Conservation (phyloP, 2,888 invertebrate species). For the Sesia bembeciformis region DNA sequence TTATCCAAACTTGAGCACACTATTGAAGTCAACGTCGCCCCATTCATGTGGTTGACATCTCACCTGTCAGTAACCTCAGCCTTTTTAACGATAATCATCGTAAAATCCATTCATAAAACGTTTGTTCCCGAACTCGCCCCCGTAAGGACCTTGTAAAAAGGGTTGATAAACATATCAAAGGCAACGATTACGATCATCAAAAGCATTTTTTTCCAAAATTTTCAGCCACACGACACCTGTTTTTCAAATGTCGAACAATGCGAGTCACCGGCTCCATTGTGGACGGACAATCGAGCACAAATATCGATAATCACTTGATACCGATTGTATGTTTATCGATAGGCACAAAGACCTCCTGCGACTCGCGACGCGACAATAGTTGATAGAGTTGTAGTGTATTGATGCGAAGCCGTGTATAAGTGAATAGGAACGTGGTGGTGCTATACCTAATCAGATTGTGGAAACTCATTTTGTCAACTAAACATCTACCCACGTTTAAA, state of each 20-base stretch:
- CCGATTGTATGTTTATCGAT: slow-evolving; percentile 44
- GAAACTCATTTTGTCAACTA: too few relatives aligned
- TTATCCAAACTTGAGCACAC: slow-evolving; percentile 46
- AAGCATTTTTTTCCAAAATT: slow-evolving; percentile 37
- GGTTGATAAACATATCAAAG: slow-evolving; percentile 72
- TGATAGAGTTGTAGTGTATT: too few relatives aligned
- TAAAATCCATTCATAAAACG: slow-evolving; percentile 52
- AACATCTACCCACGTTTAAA: too few relatives aligned
- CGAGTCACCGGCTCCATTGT: slow-evolving; percentile 49
- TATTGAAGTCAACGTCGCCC: slow-evolving; percentile 20
- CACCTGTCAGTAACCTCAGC: slow-evolving; percentile 68
- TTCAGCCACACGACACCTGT: slow-evolving; percentile 53
- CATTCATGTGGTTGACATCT: slow-evolving; percentile 62
- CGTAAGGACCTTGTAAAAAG: slow-evolving; percentile 35
- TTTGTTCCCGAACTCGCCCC: slow-evolving; percentile 60
- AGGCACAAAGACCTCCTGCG: slow-evolving; percentile 52
- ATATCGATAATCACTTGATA: slow-evolving; percentile 61
- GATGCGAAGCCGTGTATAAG: too few relatives aligned
- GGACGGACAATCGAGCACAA: slow-evolving; percentile 47
- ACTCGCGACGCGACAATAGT: slow-evolving; percentile 18
- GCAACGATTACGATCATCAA: slow-evolving; percentile 32
- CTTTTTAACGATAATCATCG: slow-evolving; percentile 58
- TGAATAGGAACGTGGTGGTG: too few relatives aligned
- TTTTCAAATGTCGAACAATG: slow-evolving; percentile 46
- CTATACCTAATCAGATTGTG: too few relatives aligned